phyloP scores from a whole-genome alignment of 2,797 vertebrate genomes.

The Rhynchonycteris naso region DNA sequence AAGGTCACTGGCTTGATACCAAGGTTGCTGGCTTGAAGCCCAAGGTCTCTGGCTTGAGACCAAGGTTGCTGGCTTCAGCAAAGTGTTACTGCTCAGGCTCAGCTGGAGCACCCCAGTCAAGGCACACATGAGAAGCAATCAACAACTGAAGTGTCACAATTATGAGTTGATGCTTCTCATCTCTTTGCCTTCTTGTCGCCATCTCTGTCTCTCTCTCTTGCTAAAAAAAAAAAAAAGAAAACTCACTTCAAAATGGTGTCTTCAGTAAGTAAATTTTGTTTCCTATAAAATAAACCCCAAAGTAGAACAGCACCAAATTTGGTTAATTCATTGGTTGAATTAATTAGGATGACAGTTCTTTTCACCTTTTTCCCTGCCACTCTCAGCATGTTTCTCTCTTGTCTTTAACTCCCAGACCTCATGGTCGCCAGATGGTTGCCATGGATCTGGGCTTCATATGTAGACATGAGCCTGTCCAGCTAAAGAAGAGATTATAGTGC shows the following conservation, averaged over 20 bases:
- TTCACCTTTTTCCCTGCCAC: background rate
- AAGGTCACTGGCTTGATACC: too few species aligned
- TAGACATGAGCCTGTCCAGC: background rate
- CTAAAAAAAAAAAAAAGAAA: background rate
- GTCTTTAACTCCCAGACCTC: background rate
- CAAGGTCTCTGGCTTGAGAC: too few species aligned
- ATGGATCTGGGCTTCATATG: background rate
- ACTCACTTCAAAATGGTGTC: background rate
- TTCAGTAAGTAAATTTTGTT: background rate
- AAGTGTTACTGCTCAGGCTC: too few species aligned
- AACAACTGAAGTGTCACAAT: too few species aligned
- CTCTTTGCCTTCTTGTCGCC: too few species aligned
- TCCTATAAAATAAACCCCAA: slow-evolving; percentile 6
- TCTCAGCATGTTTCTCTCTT: background rate
- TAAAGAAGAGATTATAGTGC: background rate
- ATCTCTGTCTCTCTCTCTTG: too few species aligned
- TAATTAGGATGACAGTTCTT: background rate
- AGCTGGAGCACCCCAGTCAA: too few species aligned
- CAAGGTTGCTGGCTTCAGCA: too few species aligned
- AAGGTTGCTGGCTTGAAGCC: too few species aligned
- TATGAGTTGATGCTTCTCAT: too few species aligned
- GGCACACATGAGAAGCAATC: too few species aligned
- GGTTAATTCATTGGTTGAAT: background rate
- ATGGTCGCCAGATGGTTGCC: background rate
- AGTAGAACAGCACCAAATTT: background rate